phyloP scores from a whole-genome alignment of 2,797 vertebrate species.

The Labeo calbasu region DNA sequence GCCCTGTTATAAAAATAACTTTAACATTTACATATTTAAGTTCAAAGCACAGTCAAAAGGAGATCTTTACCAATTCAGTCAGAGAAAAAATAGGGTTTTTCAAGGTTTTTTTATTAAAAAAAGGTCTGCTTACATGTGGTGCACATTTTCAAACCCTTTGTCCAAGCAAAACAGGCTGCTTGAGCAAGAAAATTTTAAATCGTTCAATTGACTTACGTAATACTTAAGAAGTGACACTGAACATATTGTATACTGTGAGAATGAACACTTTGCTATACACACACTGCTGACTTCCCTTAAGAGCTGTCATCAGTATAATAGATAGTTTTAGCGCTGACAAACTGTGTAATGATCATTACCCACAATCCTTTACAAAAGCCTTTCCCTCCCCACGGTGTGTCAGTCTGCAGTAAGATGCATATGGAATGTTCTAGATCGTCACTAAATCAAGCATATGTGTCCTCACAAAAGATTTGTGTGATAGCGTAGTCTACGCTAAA shows the following conservation, averaged over 20 bases:
- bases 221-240: slow-evolving; percentile 15
- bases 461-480: slow-evolving; percentile 6
- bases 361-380: slow-evolving; percentile 53
- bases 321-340: slow-evolving; percentile 66
- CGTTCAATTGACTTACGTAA: neutral
- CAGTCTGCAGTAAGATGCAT: slow-evolving; percentile 18
- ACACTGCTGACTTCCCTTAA: slow-evolving; percentile 42
- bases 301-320: slow-evolving; percentile 60
- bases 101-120: neutral
- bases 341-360: slow-evolving; percentile 69
- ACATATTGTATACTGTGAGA: slow-evolving; percentile 24
- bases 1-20: neutral
- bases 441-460: slow-evolving; percentile 26
- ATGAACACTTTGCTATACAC: slow-evolving; percentile 11
- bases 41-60: neutral
- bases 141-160: neutral
- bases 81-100: no score
- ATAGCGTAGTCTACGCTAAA: neutral
- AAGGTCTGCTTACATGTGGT: neutral
- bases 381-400: slow-evolving; percentile 24
- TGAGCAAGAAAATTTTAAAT: neutral
- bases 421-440: slow-evolving; percentile 4
- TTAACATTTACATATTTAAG: neutral
- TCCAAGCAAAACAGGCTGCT: neutral
- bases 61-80: neutral